Conservation (phyloP, 2,113 vertebrate genomes). For the Ondatra zibethicus region DNA sequence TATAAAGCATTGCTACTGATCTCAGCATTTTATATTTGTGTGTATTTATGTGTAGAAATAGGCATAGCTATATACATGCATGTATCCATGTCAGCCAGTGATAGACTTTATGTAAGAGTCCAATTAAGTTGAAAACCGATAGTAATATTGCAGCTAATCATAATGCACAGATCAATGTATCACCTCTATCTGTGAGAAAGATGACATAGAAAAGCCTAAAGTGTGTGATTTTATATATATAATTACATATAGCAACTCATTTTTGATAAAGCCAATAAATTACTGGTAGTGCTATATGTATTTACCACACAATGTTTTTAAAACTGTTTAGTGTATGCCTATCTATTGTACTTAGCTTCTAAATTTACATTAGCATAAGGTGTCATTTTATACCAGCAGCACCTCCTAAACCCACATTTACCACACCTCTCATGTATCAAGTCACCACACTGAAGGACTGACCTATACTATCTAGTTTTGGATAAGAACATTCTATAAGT, state of each 20-base stretch:
- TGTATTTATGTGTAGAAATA: background rate
- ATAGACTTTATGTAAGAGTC: background rate
- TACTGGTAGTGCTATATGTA: background rate
- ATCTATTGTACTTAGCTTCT: background rate
- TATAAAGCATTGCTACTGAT: background rate
- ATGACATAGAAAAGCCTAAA: background rate
- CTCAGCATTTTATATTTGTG: background rate
- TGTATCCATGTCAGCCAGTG: background rate
- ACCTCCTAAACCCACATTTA: background rate
- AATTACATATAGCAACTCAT: background rate
- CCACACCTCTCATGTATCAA: background rate
- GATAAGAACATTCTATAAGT: background rate
- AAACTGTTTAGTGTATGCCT: background rate
- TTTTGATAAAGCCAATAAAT: background rate
- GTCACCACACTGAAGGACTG: background rate
- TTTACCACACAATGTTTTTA: background rate
- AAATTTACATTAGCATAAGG: background rate
- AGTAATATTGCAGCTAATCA: background rate
- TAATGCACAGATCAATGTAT: background rate
- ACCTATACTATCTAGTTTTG: background rate
- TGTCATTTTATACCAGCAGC: background rate
- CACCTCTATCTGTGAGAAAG: background rate
- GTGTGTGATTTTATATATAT: background rate
- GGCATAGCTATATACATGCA: background rate
- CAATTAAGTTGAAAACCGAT: background rate